phyloP scores from a whole-genome alignment of 2,797 vertebrate genomes.

The Micropoecilia bifurca region DNA sequence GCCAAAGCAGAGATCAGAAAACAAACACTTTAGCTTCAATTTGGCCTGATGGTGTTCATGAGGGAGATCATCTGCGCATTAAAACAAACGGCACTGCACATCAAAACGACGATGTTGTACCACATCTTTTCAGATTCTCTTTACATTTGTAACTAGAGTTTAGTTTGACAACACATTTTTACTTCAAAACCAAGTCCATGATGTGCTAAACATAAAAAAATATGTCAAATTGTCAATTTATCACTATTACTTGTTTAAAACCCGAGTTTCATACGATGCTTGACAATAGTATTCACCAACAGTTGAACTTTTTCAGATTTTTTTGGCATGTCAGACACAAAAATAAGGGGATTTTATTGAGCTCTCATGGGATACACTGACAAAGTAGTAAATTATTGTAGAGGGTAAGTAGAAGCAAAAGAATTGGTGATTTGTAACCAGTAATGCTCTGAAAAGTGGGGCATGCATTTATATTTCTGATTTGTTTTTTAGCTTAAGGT shows the following conservation, averaged over 20 bases:
- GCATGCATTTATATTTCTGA: background rate
- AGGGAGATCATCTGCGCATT: background rate
- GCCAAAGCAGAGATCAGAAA: constrained; percentile 9
- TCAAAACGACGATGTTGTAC: background rate
- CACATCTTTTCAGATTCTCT: background rate
- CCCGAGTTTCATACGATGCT: background rate
- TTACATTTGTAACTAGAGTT: background rate
- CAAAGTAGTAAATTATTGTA: background rate
- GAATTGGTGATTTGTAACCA: background rate
- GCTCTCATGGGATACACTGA: background rate
- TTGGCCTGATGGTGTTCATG: background rate
- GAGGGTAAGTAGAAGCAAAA: background rate
- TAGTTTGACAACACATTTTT: background rate
- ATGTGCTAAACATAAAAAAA: background rate
- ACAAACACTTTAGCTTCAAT: constrained; percentile 21
- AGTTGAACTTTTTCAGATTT: background rate
- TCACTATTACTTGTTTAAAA: background rate
- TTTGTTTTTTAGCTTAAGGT: background rate
- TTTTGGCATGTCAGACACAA: background rate
- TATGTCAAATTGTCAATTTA: background rate
- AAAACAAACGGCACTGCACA: no score
- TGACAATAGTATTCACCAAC: background rate
- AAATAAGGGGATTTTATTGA: background rate
- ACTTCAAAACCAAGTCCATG: background rate
- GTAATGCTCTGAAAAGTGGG: background rate